Conservation (phyloP, 2,113 vertebrate species). For the Plectropomus leopardus region DNA sequence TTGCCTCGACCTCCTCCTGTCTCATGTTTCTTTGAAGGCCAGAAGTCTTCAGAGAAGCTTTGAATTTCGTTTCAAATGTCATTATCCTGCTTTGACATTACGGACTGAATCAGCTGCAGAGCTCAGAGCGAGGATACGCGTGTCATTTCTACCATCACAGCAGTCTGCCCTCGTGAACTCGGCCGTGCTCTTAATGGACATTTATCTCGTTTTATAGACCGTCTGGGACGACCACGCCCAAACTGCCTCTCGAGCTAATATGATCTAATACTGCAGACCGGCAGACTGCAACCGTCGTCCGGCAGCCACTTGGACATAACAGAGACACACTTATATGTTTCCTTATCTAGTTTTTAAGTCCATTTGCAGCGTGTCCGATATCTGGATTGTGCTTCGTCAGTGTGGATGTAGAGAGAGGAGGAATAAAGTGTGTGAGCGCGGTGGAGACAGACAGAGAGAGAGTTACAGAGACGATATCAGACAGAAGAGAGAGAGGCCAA, state of each 20-base stretch:
- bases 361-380: slow-evolving; percentile 27
- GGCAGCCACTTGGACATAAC: slow-evolving; percentile 6
- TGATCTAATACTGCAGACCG: slow-evolving; percentile 37
- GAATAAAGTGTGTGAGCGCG: neutral
- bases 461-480: neutral
- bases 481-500: slow-evolving; percentile 9
- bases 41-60: neutral
- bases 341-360: slow-evolving; percentile 29
- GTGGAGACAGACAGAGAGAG: slow-evolving; percentile 14
- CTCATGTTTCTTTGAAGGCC: neutral
- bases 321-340: neutral
- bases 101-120: slow-evolving; percentile 11
- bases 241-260: neutral
- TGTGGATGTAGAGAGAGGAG: slow-evolving; percentile 15
- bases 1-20: neutral
- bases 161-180: slow-evolving; percentile 13
- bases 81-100: slow-evolving; percentile 49
- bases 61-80: slow-evolving; percentile 13
- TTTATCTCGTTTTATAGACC: slow-evolving; percentile 45
- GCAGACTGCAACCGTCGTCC: slow-evolving; percentile 4
- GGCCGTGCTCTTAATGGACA: slow-evolving; percentile 49
- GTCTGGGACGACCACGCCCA: slow-evolving; percentile 39
- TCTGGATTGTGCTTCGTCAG: slow-evolving; percentile 19
- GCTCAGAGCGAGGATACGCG: neutral
- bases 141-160: neutral